Evolutionary conservation across 2,888 invertebrate species (phyloP).

Genomic region (Camponotus fellah): DNA sequence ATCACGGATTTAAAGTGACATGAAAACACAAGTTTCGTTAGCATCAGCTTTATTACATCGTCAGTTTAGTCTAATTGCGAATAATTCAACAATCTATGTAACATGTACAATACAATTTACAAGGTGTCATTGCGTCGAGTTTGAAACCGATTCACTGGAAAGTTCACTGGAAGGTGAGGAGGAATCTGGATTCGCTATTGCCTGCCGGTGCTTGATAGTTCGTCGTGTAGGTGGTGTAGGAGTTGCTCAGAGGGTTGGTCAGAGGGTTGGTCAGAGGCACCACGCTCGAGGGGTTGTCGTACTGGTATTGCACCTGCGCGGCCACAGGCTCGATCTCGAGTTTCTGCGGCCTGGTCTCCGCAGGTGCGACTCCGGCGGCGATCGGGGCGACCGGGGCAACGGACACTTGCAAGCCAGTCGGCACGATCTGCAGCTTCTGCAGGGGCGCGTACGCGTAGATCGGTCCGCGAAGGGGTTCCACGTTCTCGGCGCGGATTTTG

Average conservation of each 20-base stretch:
- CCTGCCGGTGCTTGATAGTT: slow-evolving; percentile 78
- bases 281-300: slow-evolving; percentile 74
- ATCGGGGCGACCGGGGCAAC: slow-evolving; percentile 63
- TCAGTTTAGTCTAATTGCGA: slow-evolving; percentile 55
- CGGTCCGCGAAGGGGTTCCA: slow-evolving; percentile 89
- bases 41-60: slow-evolving; percentile 62
- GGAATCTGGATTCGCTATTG: slow-evolving; percentile 77
- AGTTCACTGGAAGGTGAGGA: slow-evolving; percentile 77
- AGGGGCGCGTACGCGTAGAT: slow-evolving; percentile 87
- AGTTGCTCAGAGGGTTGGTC: slow-evolving; percentile 74
- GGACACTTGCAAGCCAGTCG: slow-evolving; percentile 73
- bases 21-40: background rate
- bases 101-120: slow-evolving; percentile 70
- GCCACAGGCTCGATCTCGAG: slow-evolving; percentile 81
- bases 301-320: slow-evolving; percentile 79
- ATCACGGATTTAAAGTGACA: no score
- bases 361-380: slow-evolving; percentile 52
- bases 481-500: slow-evolving; percentile 89
- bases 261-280: slow-evolving; percentile 73
- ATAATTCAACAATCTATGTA: slow-evolving; percentile 58
- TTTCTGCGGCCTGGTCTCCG: slow-evolving; percentile 72
- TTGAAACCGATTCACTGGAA: slow-evolving; percentile 68
- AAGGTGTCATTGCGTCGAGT: slow-evolving; percentile 13
- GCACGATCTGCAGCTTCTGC: slow-evolving; percentile 81
- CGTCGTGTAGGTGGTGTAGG: slow-evolving; percentile 79